Percentiles rank a stretch among this genome's conserved stretches.
phyloP scores from a whole-genome alignment of 2,888 invertebrate genomes.

The Dynastes tityus region DNA sequence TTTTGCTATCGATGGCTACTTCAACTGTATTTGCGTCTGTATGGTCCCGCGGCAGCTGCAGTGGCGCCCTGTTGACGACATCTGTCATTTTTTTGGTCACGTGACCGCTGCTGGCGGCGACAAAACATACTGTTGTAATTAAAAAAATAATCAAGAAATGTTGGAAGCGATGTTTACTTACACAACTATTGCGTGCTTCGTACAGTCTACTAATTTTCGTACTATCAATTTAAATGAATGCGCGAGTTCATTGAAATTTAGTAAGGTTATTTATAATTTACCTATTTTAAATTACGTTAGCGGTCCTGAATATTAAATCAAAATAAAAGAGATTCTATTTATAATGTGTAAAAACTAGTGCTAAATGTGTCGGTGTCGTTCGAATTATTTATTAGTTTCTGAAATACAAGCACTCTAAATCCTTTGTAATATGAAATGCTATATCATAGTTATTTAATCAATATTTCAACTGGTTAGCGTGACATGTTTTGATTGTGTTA shows the following conservation, averaged over 20 bases:
- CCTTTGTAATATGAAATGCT: not conserved
- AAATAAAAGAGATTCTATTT: not conserved
- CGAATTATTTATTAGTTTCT: not conserved
- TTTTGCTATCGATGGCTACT: too few relatives aligned
- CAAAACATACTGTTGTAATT: constrained; percentile 46
- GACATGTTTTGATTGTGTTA: constrained; percentile 22
- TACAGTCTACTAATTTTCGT: constrained; percentile 27
- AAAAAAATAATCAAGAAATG: constrained; percentile 44
- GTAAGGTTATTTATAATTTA: not conserved
- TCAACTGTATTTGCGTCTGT: too few relatives aligned
- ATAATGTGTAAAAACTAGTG: constrained; percentile 17
- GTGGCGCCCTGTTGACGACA: constrained; percentile 46
- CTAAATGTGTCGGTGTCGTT: constrained; percentile 5
- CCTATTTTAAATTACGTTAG: constrained; percentile 18
- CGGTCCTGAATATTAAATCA: not conserved
- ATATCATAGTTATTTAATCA: constrained; percentile 40
- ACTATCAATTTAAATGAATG: constrained; percentile 32
- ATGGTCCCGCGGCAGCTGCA: not conserved
- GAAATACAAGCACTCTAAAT: not conserved
- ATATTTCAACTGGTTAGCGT: constrained; percentile 34
- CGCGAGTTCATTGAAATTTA: constrained; percentile 1
- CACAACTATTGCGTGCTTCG: constrained; percentile 36
- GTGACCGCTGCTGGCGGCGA: constrained; percentile 50
- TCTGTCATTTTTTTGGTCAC: constrained; percentile 51
- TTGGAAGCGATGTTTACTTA: constrained; percentile 35